These are phyloP conservation scores for Euwallacea fornicatus DNA, from an alignment of 1,140 invertebrate species.

Conservation along the genomic window DNA sequence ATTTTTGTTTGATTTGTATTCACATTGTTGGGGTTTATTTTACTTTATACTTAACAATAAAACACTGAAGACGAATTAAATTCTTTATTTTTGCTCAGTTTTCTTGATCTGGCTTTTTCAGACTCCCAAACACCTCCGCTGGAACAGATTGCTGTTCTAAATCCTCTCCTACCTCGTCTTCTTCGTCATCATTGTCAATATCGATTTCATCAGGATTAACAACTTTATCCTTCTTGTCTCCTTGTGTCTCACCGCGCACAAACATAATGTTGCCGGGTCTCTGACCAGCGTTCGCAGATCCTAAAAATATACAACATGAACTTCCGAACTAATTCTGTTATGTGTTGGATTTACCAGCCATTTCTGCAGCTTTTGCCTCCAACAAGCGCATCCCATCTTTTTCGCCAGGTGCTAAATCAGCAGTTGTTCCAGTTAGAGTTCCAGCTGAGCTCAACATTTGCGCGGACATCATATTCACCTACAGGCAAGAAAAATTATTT, in stretches of 20 bases:
- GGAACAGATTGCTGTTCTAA: slow-evolving; percentile 82
- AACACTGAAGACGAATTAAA: slow-evolving; percentile 3
- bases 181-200: slow-evolving; percentile 80
- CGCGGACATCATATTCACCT: slow-evolving; percentile 94
- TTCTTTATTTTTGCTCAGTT: not conserved
- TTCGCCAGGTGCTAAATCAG: slow-evolving; percentile 67
- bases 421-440: slow-evolving; percentile 64
- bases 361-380: slow-evolving; percentile 78
- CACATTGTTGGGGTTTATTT: slow-evolving; percentile 13
- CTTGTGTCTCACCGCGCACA: slow-evolving; percentile 84
- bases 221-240: slow-evolving; percentile 70
- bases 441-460: slow-evolving; percentile 85
- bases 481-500: slow-evolving; percentile 41
- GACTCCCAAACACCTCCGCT: slow-evolving; percentile 82
- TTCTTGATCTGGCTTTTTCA: slow-evolving; percentile 54
- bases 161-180: slow-evolving; percentile 67
- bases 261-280: slow-evolving; percentile 74
- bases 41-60: slow-evolving; percentile 23
- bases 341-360: slow-evolving; percentile 55
- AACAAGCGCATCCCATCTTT: slow-evolving; percentile 86
- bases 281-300: slow-evolving; percentile 42
- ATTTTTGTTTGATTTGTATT: not conserved
- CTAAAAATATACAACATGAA: slow-evolving; percentile 7
- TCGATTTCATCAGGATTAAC: slow-evolving; percentile 95
- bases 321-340: not conserved